phyloP scores from a whole-genome alignment of 2,797 vertebrate genomes.

The Pyrocephalus nanus region DNA sequence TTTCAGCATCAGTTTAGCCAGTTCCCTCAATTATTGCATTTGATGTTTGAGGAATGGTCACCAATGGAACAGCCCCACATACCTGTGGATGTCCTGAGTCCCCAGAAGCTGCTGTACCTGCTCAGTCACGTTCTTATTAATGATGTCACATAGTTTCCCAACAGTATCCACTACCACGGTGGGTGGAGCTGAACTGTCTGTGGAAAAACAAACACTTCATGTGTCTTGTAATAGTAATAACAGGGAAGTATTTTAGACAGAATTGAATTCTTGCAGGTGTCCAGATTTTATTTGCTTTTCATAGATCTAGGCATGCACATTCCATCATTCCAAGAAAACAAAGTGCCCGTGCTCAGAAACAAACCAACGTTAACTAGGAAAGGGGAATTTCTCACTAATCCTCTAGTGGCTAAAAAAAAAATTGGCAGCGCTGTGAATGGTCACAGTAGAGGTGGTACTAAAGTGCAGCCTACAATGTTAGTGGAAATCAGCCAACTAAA shows the following conservation, averaged over 20 bases:
- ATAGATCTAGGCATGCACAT: background rate
- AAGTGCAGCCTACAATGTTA: background rate
- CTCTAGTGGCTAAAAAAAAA: background rate
- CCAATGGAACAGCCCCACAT: background rate
- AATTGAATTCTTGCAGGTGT: background rate
- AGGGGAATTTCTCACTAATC: background rate
- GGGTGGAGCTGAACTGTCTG: conserved; percentile 81
- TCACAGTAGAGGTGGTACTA: background rate
- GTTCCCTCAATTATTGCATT: background rate
- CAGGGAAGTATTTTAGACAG: background rate
- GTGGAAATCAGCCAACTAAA: background rate
- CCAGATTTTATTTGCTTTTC: background rate
- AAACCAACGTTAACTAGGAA: background rate
- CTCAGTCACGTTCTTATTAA: conserved; percentile 59
- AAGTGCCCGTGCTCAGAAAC: background rate
- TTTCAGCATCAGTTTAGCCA: background rate
- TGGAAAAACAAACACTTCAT: conserved; percentile 27
- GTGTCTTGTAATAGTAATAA: background rate
- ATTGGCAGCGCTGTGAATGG: background rate
- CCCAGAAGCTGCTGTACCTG: conserved; percentile 80
- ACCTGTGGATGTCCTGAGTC: conserved; percentile 86
- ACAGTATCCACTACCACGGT: conserved; percentile 83
- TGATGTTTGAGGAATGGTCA: background rate
- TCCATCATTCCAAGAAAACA: background rate
- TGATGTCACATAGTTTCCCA: conserved; percentile 75